Evolutionary conservation across 2,797 vertebrate genomes (phyloP).

Genomic region (Hozukius guyotensis): DNA sequence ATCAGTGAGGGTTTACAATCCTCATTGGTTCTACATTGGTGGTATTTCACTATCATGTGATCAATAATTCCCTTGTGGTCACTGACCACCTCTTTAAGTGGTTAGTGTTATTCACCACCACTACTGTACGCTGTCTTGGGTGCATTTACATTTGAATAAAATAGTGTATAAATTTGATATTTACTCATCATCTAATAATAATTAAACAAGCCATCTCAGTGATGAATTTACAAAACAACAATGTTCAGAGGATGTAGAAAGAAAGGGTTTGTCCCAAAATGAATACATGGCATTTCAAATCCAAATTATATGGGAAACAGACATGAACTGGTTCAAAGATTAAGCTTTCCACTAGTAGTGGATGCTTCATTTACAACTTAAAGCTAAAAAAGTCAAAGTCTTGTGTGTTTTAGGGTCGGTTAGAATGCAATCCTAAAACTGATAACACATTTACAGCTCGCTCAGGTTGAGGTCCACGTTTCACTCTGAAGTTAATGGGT

Average conservation of each 20-base stretch:
- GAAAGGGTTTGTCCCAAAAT: background rate
- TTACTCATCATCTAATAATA: background rate
- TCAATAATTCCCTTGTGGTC: background rate
- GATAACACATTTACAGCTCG: constrained; percentile 27
- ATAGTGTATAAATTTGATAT: background rate
- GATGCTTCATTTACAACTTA: background rate
- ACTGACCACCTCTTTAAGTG: background rate
- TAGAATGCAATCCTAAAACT: constrained; percentile 16
- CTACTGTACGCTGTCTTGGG: background rate
- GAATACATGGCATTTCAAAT: background rate
- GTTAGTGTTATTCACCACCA: background rate
- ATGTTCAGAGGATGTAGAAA: background rate
- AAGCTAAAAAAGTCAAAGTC: background rate
- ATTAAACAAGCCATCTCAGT: background rate
- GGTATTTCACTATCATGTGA: background rate
- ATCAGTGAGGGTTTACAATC: background rate
- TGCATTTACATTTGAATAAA: background rate
- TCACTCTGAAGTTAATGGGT: constrained; percentile 48
- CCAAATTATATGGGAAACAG: background rate
- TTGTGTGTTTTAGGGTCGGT: background rate
- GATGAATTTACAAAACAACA: background rate
- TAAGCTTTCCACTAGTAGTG: background rate
- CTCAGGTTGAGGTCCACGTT: constrained; percentile 20
- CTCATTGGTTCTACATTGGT: background rate
- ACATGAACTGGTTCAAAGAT: background rate